Conservation (phyloP, 2,797 vertebrate species). For the Leptodactylus fallax region DNA sequence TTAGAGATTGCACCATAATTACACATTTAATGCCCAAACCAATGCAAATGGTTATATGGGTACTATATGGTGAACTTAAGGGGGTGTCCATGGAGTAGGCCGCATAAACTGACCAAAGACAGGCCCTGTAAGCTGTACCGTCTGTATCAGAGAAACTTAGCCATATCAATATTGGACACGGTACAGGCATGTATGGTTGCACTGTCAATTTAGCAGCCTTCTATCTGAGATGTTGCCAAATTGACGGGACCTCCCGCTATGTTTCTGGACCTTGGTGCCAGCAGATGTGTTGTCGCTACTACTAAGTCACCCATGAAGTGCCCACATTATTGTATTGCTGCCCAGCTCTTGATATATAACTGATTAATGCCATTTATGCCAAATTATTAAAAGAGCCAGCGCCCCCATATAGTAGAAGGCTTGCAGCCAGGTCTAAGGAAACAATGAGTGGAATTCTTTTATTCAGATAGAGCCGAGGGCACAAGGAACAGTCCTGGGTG, state of each 20-base stretch:
- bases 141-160: too few species aligned
- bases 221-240: too few species aligned
- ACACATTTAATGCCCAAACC: too few species aligned
- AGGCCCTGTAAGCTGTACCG: too few species aligned
- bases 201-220: too few species aligned
- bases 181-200: not conserved
- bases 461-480: not conserved
- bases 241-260: not conserved
- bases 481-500: not conserved
- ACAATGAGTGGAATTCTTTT: slow-evolving; percentile 15
- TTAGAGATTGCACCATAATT: too few species aligned
- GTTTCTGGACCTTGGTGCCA: not conserved
- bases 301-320: not conserved
- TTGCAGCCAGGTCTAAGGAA: not conserved
- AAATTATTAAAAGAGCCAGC: too few species aligned
- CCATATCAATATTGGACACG: not conserved
- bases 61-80: too few species aligned
- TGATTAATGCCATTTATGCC: not conserved
- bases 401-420: not conserved
- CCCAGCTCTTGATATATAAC: not conserved
- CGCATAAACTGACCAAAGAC: too few species aligned
- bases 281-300: not conserved
- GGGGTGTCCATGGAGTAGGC: too few species aligned
- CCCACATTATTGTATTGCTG: not conserved
- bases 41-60: too few species aligned